Percentiles rank a stretch among this genome's conserved stretches.
Conservation (phyloP, 1,140 invertebrate genomes). For the Anoplophora glabripennis region DNA sequence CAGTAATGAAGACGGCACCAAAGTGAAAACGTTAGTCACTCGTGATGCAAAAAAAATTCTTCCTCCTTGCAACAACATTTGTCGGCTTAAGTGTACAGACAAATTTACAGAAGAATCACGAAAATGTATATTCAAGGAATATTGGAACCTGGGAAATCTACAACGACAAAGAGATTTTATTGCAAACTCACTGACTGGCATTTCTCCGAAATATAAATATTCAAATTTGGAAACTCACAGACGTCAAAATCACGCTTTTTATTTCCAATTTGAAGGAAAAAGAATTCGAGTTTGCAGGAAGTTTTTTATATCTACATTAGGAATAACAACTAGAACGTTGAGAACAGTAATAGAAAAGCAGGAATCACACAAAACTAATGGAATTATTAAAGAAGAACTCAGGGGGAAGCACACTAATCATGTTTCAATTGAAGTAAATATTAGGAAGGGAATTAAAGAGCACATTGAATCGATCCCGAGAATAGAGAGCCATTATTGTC, state of each 20-base stretch:
- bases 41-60: background rate
- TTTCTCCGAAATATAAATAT: background rate
- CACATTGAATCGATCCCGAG: slow-evolving; percentile 6
- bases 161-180: background rate
- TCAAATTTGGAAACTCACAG: background rate
- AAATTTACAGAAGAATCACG: slow-evolving; percentile 11
- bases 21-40: background rate
- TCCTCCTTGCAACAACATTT: slow-evolving; percentile 6
- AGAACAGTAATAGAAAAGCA: background rate
- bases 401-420: no score
- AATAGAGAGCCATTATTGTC: slow-evolving; percentile 10
- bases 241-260: slow-evolving; percentile 7
- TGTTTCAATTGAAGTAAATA: no score
- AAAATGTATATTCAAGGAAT: background rate
- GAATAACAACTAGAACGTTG: slow-evolving; percentile 4
- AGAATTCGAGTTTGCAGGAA: slow-evolving; percentile 4
- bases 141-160: background rate
- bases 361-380: no score
- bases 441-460: no score
- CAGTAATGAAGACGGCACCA: background rate
- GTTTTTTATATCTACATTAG: slow-evolving; percentile 11
- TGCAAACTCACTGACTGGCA: background rate
- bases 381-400: no score
- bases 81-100: slow-evolving; percentile 5
- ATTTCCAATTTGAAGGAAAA: slow-evolving; percentile 5